These are phyloP conservation scores for Polymixis lichenea DNA, from an alignment of 2,888 invertebrate species.

Conservation along the genomic window DNA sequence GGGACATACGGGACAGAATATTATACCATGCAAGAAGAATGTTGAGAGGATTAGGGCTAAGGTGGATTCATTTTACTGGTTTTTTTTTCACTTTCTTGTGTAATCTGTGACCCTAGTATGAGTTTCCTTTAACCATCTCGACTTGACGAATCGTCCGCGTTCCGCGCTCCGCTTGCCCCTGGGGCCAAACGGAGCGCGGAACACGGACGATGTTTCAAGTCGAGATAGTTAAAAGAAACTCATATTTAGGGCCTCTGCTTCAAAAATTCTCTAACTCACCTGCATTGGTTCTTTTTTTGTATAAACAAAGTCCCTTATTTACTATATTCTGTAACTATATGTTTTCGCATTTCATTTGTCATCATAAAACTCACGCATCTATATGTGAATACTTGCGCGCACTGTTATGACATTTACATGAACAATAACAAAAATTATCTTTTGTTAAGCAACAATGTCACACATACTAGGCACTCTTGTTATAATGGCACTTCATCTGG, in stretches of 20 bases:
- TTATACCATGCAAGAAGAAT: slow-evolving; percentile 67
- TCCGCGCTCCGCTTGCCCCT: no score
- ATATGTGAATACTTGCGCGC: no score
- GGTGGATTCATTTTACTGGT: slow-evolving; percentile 23
- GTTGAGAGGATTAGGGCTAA: slow-evolving; percentile 34
- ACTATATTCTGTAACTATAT: slow-evolving; percentile 4
- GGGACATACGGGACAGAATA: slow-evolving; percentile 89
- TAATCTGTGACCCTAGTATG: no score
- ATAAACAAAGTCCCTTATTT: slow-evolving; percentile 1
- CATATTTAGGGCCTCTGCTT: background rate
- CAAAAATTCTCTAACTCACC: background rate
- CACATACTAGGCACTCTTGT: background rate
- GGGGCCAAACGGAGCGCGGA: no score
- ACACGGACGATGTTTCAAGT: no score
- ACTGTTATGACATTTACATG: no score
- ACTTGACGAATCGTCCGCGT: no score
- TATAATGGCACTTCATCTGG: background rate
- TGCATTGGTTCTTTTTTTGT: background rate
- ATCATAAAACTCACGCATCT: background rate
- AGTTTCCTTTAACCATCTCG: no score
- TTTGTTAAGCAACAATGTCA: background rate
- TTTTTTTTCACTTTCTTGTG: background rate
- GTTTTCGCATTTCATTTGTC: slow-evolving; percentile 16
- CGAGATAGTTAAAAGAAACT: no score
- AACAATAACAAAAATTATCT: background rate